Percentiles rank a stretch among this genome's conserved stretches.
Evolutionary conservation across 2,797 vertebrate species (phyloP).

Genomic region (Meriones psammophilus): DNA sequence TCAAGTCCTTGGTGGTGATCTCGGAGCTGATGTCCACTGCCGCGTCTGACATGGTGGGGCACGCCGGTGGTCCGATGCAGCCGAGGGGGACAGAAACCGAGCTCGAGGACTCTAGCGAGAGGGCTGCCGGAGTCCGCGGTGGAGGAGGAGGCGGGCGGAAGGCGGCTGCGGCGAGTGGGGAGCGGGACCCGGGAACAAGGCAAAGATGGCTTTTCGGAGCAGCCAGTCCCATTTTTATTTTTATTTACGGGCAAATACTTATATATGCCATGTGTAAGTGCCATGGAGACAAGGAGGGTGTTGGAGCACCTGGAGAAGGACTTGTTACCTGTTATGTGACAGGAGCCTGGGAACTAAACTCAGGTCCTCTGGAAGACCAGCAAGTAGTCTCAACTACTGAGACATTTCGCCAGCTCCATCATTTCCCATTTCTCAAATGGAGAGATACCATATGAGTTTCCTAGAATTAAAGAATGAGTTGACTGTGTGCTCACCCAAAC

Average conservation of each 20-base stretch:
- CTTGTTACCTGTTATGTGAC: not conserved
- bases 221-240: slow-evolving; percentile 82
- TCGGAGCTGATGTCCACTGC: slow-evolving; percentile 90
- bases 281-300: not conserved
- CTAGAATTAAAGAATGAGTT: not conserved
- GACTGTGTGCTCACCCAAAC: not conserved
- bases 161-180: slow-evolving; percentile 73
- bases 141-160: slow-evolving; percentile 25
- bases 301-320: not conserved
- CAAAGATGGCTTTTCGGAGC: slow-evolving; percentile 90
- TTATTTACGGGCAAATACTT: not conserved
- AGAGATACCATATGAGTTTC: not conserved
- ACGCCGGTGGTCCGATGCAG: slow-evolving; percentile 76
- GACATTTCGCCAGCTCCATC: not conserved
- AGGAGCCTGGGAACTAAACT: not conserved
- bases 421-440: not conserved
- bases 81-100: not conserved
- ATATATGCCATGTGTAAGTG: not conserved
- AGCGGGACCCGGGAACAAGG: slow-evolving; percentile 87
- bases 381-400: too few species aligned
- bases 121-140: slow-evolving; percentile 72
- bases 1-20: slow-evolving; percentile 88
- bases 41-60: slow-evolving; percentile 89
- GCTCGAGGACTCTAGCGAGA: slow-evolving; percentile 65
- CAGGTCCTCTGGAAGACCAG: not conserved